Conservation (phyloP, 2,113 vertebrate species). For the Odobenus rosmarus region DNA sequence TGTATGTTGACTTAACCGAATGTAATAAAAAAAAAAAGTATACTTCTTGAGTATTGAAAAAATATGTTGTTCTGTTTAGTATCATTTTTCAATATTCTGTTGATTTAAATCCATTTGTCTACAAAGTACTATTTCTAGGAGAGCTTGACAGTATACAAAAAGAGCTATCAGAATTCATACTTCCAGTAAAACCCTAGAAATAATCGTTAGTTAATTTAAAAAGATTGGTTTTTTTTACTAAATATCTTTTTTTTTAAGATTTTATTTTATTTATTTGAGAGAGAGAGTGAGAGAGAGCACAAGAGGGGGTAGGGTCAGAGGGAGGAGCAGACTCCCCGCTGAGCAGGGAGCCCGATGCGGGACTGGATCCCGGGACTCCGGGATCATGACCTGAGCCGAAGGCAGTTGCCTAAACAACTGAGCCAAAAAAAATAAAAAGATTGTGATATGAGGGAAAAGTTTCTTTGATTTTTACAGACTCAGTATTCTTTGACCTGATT, state of each 20-base stretch:
- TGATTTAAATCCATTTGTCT: conserved; percentile 12
- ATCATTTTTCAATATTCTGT: background rate
- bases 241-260: no score
- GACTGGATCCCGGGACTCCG: no score
- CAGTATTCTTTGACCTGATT: background rate
- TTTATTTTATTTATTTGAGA: no score
- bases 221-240: background rate
- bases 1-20: no score
- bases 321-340: no score
- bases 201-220: background rate
- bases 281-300: no score
- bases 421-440: background rate
- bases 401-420: no score
- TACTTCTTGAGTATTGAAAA: background rate
- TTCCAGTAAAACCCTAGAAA: background rate
- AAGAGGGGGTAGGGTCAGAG: no score
- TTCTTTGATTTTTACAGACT: background rate
- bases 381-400: no score
- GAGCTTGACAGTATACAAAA: background rate
- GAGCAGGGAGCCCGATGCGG: no score
- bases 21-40: no score
- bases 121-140: conserved; percentile 19
- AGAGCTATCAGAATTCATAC: background rate
- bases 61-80: background rate
- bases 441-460: background rate